Percentiles rank a stretch among this genome's conserved stretches.
Conservation (phyloP, 2,113 vertebrate genomes). For the Labeo rohita region DNA sequence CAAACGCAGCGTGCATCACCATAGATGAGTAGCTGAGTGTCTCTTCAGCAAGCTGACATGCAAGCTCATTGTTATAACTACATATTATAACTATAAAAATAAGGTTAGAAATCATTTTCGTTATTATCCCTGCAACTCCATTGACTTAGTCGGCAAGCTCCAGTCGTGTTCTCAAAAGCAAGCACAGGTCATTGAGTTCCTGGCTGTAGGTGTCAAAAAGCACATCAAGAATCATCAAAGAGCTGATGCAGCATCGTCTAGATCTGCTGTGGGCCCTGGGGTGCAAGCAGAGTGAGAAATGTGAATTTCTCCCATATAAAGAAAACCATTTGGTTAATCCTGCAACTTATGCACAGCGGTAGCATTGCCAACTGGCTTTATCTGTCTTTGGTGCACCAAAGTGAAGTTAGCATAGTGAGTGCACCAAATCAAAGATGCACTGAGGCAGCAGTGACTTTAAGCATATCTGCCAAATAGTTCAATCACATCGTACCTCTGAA, state of each 20-base stretch:
- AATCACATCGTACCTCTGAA: background rate
- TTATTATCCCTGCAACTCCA: background rate
- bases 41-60: too few species aligned
- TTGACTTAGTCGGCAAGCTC: background rate
- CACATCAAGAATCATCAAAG: background rate
- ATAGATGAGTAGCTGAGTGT: too few species aligned
- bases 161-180: background rate
- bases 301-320: background rate
- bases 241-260: background rate
- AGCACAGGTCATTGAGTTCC: background rate
- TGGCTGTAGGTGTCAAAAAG: background rate
- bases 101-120: background rate
- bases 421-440: background rate
- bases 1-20: too few species aligned
- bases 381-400: constrained; percentile 51
- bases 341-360: background rate
- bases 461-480: background rate
- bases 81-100: too few species aligned
- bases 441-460: background rate
- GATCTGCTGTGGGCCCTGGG: background rate
- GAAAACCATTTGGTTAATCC: background rate
- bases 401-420: background rate
- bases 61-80: too few species aligned
- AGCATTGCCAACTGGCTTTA: constrained; percentile 41
- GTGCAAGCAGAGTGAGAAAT: background rate